Evolutionary conservation across 2,797 vertebrate genomes (phyloP), one percentile per base, ranked within the genome.

Genomic region (Chiroxiphia lanceolata): DNA sequence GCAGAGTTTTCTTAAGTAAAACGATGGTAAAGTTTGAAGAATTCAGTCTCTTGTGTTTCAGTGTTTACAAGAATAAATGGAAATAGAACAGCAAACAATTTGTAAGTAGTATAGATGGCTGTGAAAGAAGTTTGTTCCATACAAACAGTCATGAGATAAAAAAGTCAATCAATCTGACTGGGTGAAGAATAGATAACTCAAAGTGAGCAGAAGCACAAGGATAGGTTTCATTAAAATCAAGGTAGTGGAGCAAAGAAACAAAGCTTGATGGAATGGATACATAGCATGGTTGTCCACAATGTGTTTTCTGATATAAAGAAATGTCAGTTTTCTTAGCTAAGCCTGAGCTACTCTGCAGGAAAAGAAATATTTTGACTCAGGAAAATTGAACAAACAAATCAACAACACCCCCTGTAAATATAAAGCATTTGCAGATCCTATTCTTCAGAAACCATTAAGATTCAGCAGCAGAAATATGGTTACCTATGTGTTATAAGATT

Each of bases 61-160:
- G 64, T 77, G 79, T 97, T 97, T 96, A 90, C 79, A 83, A 91
- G 93, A 97, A 96, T 92, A 97, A 97, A 97, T 77, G 15, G 61
- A 96, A 94, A 91, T 77, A 94, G 93, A 93, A 40, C 75, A 91
- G 83, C 91, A 97, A 76, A 83, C 56, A 87, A 88, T 82, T 90
- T 95, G 78, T 96, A 95, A 95, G 83, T 67, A 71, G 21, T 93
- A 76, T 67, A 88, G 95, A 86, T 89, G 74, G 50, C 68, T 89
- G 83, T 89, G 94, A 95, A 93, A 88, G 57, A 95, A 90, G 84
- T 64, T 79, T 89, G 75, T 86, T 95, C 88, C 86, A 75, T 90
- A 89, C 91, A 96, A 94, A 81, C 94, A 91, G 90, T 86, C 87
- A 61, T 93, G 95, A 87, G 88, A 93, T 83, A 88, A 94, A 96